Base-by-base conservation (phyloP, 2,797 vertebrate species). In the Glossophaga mutica region DNA sequence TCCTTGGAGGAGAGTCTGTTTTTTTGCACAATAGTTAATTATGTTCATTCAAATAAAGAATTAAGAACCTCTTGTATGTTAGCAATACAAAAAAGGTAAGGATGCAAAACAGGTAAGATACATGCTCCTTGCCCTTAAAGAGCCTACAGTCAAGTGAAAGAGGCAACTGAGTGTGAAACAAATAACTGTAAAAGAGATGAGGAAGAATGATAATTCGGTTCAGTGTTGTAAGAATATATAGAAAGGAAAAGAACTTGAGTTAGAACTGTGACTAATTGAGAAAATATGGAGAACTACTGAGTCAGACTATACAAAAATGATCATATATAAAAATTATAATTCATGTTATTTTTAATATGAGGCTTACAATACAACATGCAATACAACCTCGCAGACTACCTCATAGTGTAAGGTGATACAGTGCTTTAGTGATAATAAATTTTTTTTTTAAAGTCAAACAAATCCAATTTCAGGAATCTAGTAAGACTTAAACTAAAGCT, bases 151-250 rank as follows among this genome's bases (percentile, higher is more conserved):
- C 86, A 89, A 93, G 55, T 15, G 89, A 29, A 94, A 46, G 57
- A 89, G 9, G 16, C 24, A 86, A 89, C 9, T 68, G 44, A 84
- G 12, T 48, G 79, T 44, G 26, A 85, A 91, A 89, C 12, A 91
- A 91, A 46, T 67, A 87, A 91, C 16, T 55, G 11, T 91, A 48
- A 71, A 78, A 73, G 14, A 93, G 68, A 74, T 89, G 34, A 26
- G 24, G 50, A 67, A 93, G 50, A 84, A 73, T 68, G 29, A 83
- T 39, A 86, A 78, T 7, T 87, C 29, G 85, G 48, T 91, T 90
- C 71, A 95, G 34, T 87, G 42, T 79, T 89, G n/a, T 32, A 90
- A 96, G 57, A 92, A 87, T 76, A 86, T 48, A 94, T n/a, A 70
- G 55, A 68, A 87, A 87, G 26, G 62, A 95, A 83, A 87, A 93